phyloP scores from a whole-genome alignment of 37 sponge, comb jelly and placozoan genomes.

The Spongilla lacustris region DNA sequence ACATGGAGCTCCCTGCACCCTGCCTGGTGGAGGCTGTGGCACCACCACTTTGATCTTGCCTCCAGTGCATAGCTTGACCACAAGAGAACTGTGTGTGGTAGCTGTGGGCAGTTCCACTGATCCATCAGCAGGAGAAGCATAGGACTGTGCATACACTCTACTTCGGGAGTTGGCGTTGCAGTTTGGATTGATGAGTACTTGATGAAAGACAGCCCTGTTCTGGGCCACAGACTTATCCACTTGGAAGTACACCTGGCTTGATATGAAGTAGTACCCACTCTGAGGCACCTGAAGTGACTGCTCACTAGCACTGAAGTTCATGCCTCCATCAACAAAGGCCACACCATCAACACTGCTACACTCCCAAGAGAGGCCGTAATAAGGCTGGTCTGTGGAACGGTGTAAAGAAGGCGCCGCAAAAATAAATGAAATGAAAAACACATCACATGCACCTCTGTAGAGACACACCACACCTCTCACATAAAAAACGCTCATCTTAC shows the following conservation, averaged over 20 bases:
- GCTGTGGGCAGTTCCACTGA: neutral
- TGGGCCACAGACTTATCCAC: neutral
- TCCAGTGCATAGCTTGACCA: conserved; percentile 40
- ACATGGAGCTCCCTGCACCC: neutral
- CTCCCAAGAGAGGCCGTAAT: neutral
- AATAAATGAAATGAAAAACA: no score
- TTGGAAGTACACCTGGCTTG: conserved; percentile 36
- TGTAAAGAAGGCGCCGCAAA: no score
- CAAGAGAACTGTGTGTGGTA: conserved; percentile 37
- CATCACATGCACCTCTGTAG: no score
- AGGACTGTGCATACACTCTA: neutral
- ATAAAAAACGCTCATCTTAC: neutral
- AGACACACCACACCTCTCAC: no score
- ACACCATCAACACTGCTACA: neutral
- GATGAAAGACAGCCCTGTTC: conserved; percentile 1
- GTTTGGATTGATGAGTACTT: neutral
- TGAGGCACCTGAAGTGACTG: conserved; percentile 43
- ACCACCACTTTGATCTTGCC: conserved; percentile 50
- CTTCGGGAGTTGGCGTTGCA: neutral
- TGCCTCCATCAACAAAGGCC: conserved; percentile 66
- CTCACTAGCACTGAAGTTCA: conserved; percentile 45
- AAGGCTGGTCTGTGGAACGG: neutral
- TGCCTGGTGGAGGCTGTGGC: neutral
- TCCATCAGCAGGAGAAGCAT: neutral
- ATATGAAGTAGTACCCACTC: conserved; percentile 58